phyloP scores from a whole-genome alignment of 2,888 invertebrate species.

The Eupithecia centaureata region DNA sequence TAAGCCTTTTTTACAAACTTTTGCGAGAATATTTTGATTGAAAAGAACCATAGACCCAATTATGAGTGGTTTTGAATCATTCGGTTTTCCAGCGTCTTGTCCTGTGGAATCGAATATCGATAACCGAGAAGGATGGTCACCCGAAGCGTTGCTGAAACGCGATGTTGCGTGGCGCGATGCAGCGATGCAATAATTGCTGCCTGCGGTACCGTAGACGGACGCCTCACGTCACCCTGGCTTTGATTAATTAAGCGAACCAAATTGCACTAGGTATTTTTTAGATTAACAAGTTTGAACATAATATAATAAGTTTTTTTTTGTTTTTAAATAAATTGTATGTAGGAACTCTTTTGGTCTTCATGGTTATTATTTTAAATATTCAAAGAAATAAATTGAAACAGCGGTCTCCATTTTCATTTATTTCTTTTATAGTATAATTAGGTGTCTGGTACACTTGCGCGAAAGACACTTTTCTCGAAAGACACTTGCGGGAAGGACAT shows the following conservation, averaged over 20 bases:
- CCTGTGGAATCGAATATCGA: background rate
- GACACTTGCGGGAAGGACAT: no score
- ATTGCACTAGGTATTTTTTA: slow-evolving; percentile 37
- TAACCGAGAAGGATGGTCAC: slow-evolving; percentile 33
- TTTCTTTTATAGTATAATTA: no score
- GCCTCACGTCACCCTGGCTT: slow-evolving; percentile 45
- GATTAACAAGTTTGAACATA: slow-evolving; percentile 15
- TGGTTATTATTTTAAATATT: background rate
- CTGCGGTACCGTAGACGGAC: slow-evolving; percentile 37
- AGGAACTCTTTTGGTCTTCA: background rate
- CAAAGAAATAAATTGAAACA: no score
- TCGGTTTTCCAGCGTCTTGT: background rate
- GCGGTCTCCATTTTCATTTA: no score
- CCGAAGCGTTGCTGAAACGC: slow-evolving; percentile 57
- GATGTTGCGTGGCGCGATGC: slow-evolving; percentile 69
- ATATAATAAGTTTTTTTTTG: background rate
- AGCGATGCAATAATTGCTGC: slow-evolving; percentile 60
- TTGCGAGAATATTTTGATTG: background rate
- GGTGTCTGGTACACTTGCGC: no score
- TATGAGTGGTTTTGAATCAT: background rate
- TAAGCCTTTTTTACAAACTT: background rate
- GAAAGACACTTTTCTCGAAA: no score
- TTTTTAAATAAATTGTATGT: background rate
- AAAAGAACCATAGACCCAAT: background rate
- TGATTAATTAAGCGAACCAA: slow-evolving; percentile 49